Conservation (phyloP, 2,113 vertebrate genomes). For the Malaclemys terrapin region DNA sequence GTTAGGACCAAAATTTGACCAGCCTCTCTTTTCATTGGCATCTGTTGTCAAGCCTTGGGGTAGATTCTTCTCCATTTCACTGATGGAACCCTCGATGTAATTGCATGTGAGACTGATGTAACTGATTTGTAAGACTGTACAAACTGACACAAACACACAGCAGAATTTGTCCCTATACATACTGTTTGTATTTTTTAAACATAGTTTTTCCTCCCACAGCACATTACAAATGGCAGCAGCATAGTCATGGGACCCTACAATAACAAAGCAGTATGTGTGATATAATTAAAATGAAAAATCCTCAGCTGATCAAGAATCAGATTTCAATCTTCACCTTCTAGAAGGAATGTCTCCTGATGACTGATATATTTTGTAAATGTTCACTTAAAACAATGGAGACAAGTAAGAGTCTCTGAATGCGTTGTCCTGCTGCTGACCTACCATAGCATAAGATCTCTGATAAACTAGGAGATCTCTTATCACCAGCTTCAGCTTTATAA, state of each 20-base stretch:
- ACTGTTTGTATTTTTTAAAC: background rate
- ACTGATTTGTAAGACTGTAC: background rate
- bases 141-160: background rate
- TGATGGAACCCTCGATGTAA: background rate
- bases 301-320: background rate
- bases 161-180: background rate
- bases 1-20: background rate
- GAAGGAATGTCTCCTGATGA: background rate
- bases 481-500: slow-evolving; percentile 52
- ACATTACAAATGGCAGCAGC: background rate
- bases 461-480: slow-evolving; percentile 39
- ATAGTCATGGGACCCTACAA: background rate
- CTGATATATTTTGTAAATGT: background rate
- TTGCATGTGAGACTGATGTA: background rate
- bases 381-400: background rate
- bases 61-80: background rate
- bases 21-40: background rate
- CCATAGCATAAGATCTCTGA: slow-evolving; percentile 30
- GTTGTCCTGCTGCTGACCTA: background rate
- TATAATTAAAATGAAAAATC: background rate
- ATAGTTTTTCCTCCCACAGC: rapidly evolving
- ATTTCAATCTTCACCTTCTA: background rate
- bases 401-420: background rate
- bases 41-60: background rate
- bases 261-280: background rate